phyloP scores from a whole-genome alignment of 2,888 invertebrate species.

The Abrostola tripartita region DNA sequence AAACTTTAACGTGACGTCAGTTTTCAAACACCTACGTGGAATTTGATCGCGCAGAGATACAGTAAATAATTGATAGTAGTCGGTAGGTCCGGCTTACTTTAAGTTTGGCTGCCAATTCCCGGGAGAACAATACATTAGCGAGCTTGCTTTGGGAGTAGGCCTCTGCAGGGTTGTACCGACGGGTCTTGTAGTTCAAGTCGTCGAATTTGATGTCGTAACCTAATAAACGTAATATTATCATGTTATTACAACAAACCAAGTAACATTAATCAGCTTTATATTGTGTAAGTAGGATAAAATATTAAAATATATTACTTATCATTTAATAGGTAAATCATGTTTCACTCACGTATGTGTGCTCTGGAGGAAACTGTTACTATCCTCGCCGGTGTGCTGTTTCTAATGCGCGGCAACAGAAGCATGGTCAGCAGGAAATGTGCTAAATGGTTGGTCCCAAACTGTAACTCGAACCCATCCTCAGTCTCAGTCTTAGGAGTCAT shows the following conservation, averaged over 20 bases:
- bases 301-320: no score
- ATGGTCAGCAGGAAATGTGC: constrained; percentile 91
- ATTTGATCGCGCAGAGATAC: not conserved
- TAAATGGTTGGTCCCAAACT: constrained; percentile 92
- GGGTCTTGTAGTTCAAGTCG: constrained; percentile 91
- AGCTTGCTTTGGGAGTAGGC: constrained; percentile 95
- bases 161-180: constrained; percentile 89
- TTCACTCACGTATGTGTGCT: constrained; percentile 76
- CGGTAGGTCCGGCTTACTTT: constrained; percentile 77
- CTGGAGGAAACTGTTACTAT: constrained; percentile 91
- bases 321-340: not conserved
- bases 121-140: constrained; percentile 93
- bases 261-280: no score
- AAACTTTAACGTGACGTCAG: not conserved
- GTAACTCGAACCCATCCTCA: constrained; percentile 91
- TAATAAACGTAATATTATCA: constrained; percentile 52
- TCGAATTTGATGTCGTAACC: constrained; percentile 89
- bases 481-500: constrained; percentile 90
- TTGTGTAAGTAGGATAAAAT: no score
- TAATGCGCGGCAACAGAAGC: constrained; percentile 89
- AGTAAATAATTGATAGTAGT: not conserved
- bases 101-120: constrained; percentile 90
- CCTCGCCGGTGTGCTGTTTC: constrained; percentile 89
- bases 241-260: not conserved
- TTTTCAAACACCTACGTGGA: no score